Conservation (phyloP, 2,113 vertebrate genomes). For the Nothocercus nigrocapillus region DNA sequence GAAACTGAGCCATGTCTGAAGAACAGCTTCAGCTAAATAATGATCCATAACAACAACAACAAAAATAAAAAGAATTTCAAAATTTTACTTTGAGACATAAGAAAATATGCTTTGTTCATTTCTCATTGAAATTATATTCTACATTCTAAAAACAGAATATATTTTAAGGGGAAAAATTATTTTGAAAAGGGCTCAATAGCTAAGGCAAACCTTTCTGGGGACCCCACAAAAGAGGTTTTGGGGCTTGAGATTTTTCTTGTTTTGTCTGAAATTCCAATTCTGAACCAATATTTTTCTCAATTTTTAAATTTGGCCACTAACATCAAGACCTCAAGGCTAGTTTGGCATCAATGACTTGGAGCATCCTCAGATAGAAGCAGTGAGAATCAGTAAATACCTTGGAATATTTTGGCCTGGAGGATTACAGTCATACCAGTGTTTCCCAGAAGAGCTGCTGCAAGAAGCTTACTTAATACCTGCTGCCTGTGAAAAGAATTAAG, state of each 20-base stretch:
- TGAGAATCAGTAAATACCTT: conserved; percentile 4
- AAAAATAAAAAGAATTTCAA: neutral
- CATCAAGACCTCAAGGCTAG: neutral
- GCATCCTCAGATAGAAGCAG: neutral
- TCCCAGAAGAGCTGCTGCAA: conserved; percentile 47
- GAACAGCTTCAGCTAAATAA: neutral
- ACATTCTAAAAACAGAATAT: neutral
- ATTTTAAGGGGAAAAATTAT: neutral
- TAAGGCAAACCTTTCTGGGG: neutral
- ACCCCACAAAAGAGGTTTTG: neutral
- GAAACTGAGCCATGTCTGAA: neutral
- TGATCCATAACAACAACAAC: accelerated
- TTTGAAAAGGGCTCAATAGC: neutral
- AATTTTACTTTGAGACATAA: neutral
- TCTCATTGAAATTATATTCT: neutral
- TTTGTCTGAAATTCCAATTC: neutral
- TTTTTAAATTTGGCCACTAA: neutral
- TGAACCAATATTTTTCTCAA: neutral
- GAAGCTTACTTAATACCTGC: conserved; percentile 18
- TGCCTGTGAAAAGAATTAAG: conserved; percentile 54
- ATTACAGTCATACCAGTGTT: conserved; percentile 1
- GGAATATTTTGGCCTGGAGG: neutral
- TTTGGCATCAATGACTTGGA: conserved; percentile 12
- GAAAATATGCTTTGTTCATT: conserved; percentile 1
- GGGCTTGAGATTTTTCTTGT: neutral